phyloP scores from a whole-genome alignment of 1,140 invertebrate genomes.

The Cataglyphis hispanica region DNA sequence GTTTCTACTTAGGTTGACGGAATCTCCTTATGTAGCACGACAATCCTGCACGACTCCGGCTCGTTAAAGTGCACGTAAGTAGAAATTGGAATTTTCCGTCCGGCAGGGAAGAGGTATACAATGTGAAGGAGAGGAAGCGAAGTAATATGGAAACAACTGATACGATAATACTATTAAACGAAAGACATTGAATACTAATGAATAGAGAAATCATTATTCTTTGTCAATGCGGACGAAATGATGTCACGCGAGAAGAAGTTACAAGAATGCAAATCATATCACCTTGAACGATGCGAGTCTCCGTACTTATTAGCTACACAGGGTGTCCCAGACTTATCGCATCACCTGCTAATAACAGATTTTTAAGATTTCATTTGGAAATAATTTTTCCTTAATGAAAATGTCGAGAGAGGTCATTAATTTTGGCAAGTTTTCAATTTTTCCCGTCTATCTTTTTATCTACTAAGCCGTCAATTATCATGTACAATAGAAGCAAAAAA shows the following conservation, averaged over 20 bases:
- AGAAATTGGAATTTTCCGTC: conserved; percentile 59
- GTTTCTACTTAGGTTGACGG: conserved; percentile 66
- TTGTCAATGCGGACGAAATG: conserved; percentile 45
- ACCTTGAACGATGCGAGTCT: conserved; percentile 44
- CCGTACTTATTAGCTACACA: neutral
- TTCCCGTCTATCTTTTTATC: no score
- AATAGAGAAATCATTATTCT: conserved; percentile 44
- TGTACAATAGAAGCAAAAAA: no score
- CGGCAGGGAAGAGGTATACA: conserved; percentile 11
- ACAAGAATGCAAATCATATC: conserved; percentile 53
- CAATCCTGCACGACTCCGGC: conserved; percentile 55
- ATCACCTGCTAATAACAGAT: no score
- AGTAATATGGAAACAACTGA: conserved; percentile 48
- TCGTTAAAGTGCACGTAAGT: conserved; percentile 64
- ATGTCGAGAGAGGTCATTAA: no score
- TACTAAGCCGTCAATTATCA: no score
- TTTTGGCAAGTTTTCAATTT: no score
- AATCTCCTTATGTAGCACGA: conserved; percentile 67
- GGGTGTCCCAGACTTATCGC: no score
- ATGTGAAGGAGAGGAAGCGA: conserved; percentile 43
- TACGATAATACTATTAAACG: conserved; percentile 46
- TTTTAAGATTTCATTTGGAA: no score
- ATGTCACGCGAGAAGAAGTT: conserved; percentile 57
- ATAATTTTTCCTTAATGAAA: no score
- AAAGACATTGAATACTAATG: conserved; percentile 59